Evolutionary conservation across 2,888 invertebrate genomes (phyloP), one percentile per base, ranked within the genome.

Genomic region (Lasioglossum figueresi): DNA sequence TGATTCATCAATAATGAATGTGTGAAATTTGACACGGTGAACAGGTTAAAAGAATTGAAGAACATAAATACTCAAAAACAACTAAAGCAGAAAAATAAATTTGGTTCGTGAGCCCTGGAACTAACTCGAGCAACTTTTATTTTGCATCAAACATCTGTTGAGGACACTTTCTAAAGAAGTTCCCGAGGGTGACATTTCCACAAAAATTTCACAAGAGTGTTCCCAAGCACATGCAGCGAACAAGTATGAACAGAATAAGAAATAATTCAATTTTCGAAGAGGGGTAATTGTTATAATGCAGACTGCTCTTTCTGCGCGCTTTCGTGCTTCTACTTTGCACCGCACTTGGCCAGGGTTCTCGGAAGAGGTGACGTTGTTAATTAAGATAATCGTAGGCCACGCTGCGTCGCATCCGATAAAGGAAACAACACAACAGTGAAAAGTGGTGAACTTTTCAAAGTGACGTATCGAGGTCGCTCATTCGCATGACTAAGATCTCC

Each of bases 401-500:
- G 34, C n/a, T 27, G 45, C 4, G 48, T 48, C 1, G 14, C 16
- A 23, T 45, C 34, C n/a, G 66, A 70, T 52, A 37, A 66, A 23
- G 19, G 40, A 31, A n/a, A 45, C 34, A 78, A 68, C 43, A 34
- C n/a, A 71, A 48, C 43, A 16, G 27, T 2, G 78, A 71, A 78
- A 71, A 71, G 56, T n/a, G 74, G n/a, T 45, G 52, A 43, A 70
- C 45, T 79, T 85, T 81, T 73, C 73, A n/a, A 81, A 85, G 81
- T 72, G 59, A 72, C 78, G 59, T 83, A 86, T 87, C 83, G 87
- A 86, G 86, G 87, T 80, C 86, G 73, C 56, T 79, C 48, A 71
- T 83, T 83, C 79, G 80, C 82, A 87, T 88, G 90, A 91, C 89
- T 86, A 87, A 83, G 87, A 66, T 76, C 86, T 83, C 83, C 84